Base-by-base conservation (phyloP, 2,797 vertebrate species). In the Coilia nasus region DNA sequence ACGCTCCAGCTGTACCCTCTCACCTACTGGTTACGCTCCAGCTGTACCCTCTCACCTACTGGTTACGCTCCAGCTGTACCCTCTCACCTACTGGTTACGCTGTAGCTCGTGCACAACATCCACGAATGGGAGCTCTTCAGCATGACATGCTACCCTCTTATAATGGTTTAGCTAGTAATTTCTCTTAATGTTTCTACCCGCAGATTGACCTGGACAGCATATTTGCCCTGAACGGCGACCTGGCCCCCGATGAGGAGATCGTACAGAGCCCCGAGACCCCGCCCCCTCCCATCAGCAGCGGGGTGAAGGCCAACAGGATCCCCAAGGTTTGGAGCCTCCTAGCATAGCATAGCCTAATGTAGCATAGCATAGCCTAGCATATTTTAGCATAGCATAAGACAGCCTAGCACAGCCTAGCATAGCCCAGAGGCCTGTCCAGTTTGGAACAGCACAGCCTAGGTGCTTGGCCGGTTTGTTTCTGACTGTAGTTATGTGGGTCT, bases 191-290 rank as follows among this genome's bases (percentile, higher is more conserved):
- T 21, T 83, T 41, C 19, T 9, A 31, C 10, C 82, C 2, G 83
- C 87, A 99, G 98, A 97, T 99, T 85, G 98, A 99, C 89, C 92
- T 99, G 93, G 98, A 99, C 90, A 99, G 97, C 91, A 94, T 99
- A 92, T 99, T 99, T 92, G 94, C 97, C 85, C 96, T 99, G 92
- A 99, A 99, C 90, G 96, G 97, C 83, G 97, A 99, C 85, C 92
- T 99, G 84, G 96, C 93, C 84, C 96, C 96, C 6, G 97, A 99
- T 88, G 98, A 99, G 89, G 98, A 99, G 90, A 95, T 97, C 84
- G 95, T 96, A 64, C 96, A 96, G 83, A 96, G 95, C 89, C 96
- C 96, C 0, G 98, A 98, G 90, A 95, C 96, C 41, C 94, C 96
- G 80, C 96, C 96, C 86, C 97, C 97, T 86, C 95, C 97, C 12